Evolutionary conservation across 1,140 invertebrate species (phyloP), one percentile per base, ranked within the genome.

Genomic region (Doryteuthis pealeii): DNA sequence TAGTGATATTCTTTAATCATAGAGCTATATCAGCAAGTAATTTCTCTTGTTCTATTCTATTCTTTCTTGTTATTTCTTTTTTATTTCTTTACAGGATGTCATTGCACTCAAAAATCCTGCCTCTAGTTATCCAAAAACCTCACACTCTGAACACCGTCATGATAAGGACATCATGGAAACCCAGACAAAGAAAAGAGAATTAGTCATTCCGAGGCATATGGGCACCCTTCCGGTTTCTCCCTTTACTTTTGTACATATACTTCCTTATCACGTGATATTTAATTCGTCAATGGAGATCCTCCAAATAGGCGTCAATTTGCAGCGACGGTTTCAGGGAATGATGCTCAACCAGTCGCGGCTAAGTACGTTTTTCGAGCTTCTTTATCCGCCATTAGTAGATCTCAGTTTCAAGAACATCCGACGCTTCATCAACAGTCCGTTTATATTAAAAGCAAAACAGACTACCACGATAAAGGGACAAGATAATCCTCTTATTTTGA

Each of bases 281-380:
- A 83, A 88, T 75, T 68, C 75, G 26, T 78, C 86, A 12, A 79
- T 89, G 74, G 79, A 79, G 58, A 75, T 89, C 10, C 79, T 84
- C 30, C 88, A 89, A 74, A 82, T 83, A 58, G 88, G 88, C 35
- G 76, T 77, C 28, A 75, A 71, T 15, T 74, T 82, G 3, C 77
- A 81, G 49, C 77, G 78, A 70, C 35, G 10, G 10, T 10, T 40
- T 40, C 35, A 3, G 4, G 10, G 35, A 5, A 33, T 83, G 69
- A 82, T 92, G 93, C 18, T 91, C 94, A n/a, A 91, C 95, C 66
- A 77, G 43, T 26, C 89, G 84, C 70, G 74, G 1, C 70, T 85
- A 33, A 74, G 72, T 10, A 75, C 80, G 58, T 82, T 85, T 45
- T 82, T 89, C 62, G 78, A 78, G 22, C 72, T 89, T 28, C 76